phyloP scores from a whole-genome alignment of 2,797 vertebrate genomes.

The Rhinichthys osculus region DNA sequence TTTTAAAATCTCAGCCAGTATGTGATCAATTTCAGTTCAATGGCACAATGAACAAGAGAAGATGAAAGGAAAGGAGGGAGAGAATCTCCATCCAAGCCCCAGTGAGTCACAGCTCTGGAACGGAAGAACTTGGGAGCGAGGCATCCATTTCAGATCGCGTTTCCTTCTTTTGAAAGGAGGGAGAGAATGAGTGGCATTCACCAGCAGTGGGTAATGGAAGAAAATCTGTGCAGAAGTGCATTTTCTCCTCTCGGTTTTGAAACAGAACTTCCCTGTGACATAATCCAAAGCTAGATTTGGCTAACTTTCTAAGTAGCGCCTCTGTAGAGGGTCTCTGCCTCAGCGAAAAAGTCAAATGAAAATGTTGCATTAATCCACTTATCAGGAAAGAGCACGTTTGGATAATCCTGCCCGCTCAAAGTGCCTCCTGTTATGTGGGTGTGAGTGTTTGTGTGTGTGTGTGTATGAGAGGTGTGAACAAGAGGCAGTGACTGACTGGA shows the following conservation, averaged over 20 bases:
- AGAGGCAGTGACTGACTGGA: constrained; percentile 16
- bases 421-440: constrained; percentile 76
- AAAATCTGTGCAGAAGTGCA: constrained; percentile 54
- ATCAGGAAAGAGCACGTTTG: constrained; percentile 83
- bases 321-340: constrained; percentile 79
- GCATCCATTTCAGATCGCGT: constrained; percentile 33
- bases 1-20: background rate
- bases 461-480: constrained; percentile 51
- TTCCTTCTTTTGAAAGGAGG: constrained; percentile 32
- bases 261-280: constrained; percentile 74
- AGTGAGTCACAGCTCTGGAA: background rate
- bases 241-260: constrained; percentile 62
- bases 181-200: constrained; percentile 44
- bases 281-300: constrained; percentile 82
- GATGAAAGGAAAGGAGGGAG: constrained; percentile 15
- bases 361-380: constrained; percentile 84
- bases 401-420: constrained; percentile 81
- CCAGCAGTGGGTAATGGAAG: constrained; percentile 54
- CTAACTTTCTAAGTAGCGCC: constrained; percentile 82
- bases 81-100: background rate
- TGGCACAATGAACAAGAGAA: background rate
- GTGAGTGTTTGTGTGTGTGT: constrained; percentile 53
- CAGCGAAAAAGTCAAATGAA: constrained; percentile 78
- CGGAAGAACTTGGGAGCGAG: background rate
- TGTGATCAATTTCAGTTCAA: constrained; percentile 10